Conservation (phyloP, 35 echinoderm and acorn worm species). For the Diadema setosum region DNA sequence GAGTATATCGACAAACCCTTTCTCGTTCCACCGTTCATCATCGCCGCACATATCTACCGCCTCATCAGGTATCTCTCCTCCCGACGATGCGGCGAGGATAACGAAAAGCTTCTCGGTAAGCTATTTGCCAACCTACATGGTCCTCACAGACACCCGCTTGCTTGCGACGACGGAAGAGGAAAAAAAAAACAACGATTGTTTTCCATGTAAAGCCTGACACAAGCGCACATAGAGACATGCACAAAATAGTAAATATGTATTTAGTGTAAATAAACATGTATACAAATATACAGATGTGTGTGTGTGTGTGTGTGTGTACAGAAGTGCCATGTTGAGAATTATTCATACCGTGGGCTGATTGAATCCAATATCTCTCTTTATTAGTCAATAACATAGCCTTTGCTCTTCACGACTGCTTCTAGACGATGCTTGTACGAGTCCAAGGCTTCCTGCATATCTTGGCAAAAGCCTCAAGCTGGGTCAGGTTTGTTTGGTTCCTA, state of each 20-base stretch:
- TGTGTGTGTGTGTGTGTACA: too few relatives aligned
- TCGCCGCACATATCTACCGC: constrained; percentile 48
- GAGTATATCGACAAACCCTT: constrained; percentile 57
- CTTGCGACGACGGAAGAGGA: too few relatives aligned
- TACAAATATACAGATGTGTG: too few relatives aligned
- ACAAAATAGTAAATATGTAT: too few relatives aligned
- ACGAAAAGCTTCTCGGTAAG: not conserved
- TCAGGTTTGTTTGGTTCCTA: not conserved
- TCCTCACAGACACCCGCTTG: not conserved
- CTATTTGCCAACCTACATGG: not conserved
- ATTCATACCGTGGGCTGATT: not conserved
- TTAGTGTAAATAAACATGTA: too few relatives aligned
- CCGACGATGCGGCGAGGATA: too few relatives aligned
- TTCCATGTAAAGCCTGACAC: too few relatives aligned
- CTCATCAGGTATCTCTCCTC: too few relatives aligned
- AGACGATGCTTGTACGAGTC: not conserved
- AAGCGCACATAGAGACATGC: too few relatives aligned
- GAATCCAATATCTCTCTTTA: not conserved
- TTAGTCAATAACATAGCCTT: not conserved
- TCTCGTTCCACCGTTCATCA: constrained; percentile 55
- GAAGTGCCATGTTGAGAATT: not conserved
- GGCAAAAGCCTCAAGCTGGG: not conserved
- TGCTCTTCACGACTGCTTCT: not conserved
- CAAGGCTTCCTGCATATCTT: not conserved
- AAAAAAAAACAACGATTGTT: too few relatives aligned